Evolutionary conservation across 2,797 vertebrate genomes (phyloP).

Genomic region (Philypnodon macrostomus): DNA sequence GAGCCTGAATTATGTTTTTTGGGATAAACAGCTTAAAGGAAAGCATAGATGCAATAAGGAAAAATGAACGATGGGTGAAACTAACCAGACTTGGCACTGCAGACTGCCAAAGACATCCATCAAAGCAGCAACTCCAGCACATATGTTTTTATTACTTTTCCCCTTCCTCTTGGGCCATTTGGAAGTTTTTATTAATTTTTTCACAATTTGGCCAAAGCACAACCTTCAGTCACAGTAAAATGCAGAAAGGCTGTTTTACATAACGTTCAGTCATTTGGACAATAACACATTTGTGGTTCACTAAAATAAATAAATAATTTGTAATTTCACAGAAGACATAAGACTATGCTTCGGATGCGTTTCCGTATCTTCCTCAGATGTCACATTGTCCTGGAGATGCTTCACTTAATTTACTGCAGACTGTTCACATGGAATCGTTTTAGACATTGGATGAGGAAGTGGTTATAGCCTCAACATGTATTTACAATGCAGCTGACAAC

Average conservation of each 20-base stretch:
- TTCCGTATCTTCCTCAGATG: too few species aligned
- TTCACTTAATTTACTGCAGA: too few species aligned
- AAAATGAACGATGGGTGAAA: slow-evolving; percentile 42
- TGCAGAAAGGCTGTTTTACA: slow-evolving; percentile 31
- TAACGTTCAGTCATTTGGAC: slow-evolving; percentile 4
- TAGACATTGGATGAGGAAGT: too few species aligned
- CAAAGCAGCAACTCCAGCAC: slow-evolving; percentile 29
- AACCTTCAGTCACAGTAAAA: slow-evolving; percentile 51
- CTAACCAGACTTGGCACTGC: slow-evolving; percentile 50
- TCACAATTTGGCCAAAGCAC: slow-evolving; percentile 27
- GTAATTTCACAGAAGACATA: too few species aligned
- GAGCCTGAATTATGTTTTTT: slow-evolving; percentile 42
- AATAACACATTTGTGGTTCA: slow-evolving; percentile 2
- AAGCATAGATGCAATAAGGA: slow-evolving; percentile 40
- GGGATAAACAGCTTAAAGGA: slow-evolving; percentile 22
- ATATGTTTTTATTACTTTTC: slow-evolving; percentile 28
- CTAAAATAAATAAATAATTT: too few species aligned
- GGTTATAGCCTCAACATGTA: too few species aligned
- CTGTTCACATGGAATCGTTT: too few species aligned
- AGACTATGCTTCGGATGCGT: too few species aligned
- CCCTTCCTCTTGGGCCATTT: slow-evolving; percentile 27
- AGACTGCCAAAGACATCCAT: slow-evolving; percentile 43
- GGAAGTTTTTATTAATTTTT: slow-evolving; percentile 23
- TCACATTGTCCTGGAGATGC: too few species aligned
- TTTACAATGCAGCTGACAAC: too few species aligned